phyloP scores from a whole-genome alignment of 2,888 invertebrate species.

The Drosophila monieri region DNA sequence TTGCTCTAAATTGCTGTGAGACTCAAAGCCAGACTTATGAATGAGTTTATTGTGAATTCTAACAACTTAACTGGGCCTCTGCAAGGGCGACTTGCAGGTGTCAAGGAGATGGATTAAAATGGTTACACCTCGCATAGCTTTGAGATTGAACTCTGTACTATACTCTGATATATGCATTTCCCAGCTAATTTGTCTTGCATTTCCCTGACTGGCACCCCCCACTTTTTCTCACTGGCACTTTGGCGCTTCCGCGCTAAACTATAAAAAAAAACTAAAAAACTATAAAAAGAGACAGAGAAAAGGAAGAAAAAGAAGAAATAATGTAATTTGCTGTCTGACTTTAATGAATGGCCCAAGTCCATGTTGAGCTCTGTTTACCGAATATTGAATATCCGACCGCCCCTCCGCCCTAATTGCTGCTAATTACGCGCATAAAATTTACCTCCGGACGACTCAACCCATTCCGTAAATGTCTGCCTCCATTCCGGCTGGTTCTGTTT shows the following conservation, averaged over 20 bases:
- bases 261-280: slow-evolving; percentile 34
- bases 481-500: slow-evolving; percentile 62
- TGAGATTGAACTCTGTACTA: too few relatives aligned
- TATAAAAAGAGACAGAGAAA: background rate
- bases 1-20: slow-evolving; percentile 48
- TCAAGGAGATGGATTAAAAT: slow-evolving; percentile 20
- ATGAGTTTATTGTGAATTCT: slow-evolving; percentile 44
- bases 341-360: slow-evolving; percentile 44
- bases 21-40: slow-evolving; percentile 38
- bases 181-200: slow-evolving; percentile 66
- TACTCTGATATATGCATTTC: too few relatives aligned
- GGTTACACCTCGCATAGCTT: too few relatives aligned
- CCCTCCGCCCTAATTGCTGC: slow-evolving; percentile 61
- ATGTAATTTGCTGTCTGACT: slow-evolving; percentile 38
- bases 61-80: slow-evolving; percentile 36
- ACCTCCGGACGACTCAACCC: background rate
- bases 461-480: slow-evolving; percentile 42
- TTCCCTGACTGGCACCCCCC: slow-evolving; percentile 22
- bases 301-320: slow-evolving; percentile 6
- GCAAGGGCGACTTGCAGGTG: slow-evolving; percentile 24
- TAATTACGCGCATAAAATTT: slow-evolving; percentile 74
- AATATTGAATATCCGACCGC: slow-evolving; percentile 49
- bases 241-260: slow-evolving; percentile 67
- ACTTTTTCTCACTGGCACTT: slow-evolving; percentile 45
- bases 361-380: slow-evolving; percentile 41